Base-by-base conservation (phyloP, 1,140 invertebrate species). In the Trinorchestia longiramus region DNA sequence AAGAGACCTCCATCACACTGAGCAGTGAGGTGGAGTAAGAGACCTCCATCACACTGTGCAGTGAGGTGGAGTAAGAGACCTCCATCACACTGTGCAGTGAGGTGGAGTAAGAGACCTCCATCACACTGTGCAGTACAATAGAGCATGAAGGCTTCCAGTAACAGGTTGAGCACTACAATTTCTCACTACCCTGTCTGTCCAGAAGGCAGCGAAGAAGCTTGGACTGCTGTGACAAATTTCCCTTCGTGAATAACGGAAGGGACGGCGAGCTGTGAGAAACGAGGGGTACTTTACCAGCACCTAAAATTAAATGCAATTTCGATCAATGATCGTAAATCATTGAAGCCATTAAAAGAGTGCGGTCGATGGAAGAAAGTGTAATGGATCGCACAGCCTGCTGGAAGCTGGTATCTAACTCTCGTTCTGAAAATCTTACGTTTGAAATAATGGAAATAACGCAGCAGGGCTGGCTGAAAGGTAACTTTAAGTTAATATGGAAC, bases 241-340 rank as follows among this genome's bases (percentile, higher is more conserved):
- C 92, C 43, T 44, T 40, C 92, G 43, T 94, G 43, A 44, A 44
- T 94, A 94, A 94, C 43, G 43, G 92, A 94, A 77, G 15, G 28
- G 92, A 94, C 17, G 36, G 41, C 44, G 44, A 43, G 92, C 92
- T 8, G 36, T 94, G 92, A 94, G 44, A 94, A 94, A 94, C 43
- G 92, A n/a, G 43, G 41, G 43, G 41, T 45, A 44, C 44, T 94
- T 47, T 40, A 44, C 8, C 92, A 15, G 43, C 36, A 44, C 92
- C 44, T 40, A 36, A 94, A 94, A 94, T 94, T 94, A 94, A 45
- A 94, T 94, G 92, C 92, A 45, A 94, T 94, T 94, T 94, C 92
- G 43, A 45, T 94, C 92, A 43, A 94, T 94, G 92, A 45, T 94
- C 43, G 43, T 47, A 47, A 94, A 45, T 94, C 44, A 45, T 94